Conservation (phyloP, 2,888 invertebrate genomes). For the Diachrysia chrysitis region DNA sequence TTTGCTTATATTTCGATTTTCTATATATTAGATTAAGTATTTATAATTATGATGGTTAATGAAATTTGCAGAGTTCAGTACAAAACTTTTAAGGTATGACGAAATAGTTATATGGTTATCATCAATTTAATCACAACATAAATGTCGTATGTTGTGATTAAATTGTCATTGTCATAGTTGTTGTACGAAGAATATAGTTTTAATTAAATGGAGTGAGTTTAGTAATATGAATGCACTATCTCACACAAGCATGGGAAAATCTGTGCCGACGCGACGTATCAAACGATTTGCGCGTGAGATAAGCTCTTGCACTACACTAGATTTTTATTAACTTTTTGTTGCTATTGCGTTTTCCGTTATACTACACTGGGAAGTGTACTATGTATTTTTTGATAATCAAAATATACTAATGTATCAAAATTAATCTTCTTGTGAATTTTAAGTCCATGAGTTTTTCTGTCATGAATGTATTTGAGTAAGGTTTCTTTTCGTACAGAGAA, state of each 20-base stretch:
- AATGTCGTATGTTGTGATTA: no score
- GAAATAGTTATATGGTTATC: slow-evolving; percentile 20
- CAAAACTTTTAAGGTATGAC: slow-evolving; percentile 31
- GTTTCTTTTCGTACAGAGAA: no score
- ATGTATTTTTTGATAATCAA: background rate
- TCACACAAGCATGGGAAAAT: slow-evolving; percentile 52
- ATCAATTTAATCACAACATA: no score
- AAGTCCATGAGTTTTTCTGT: no score
- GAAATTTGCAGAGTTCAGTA: slow-evolving; percentile 8
- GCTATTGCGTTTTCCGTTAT: slow-evolving; percentile 43
- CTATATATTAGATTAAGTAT: slow-evolving; percentile 47
- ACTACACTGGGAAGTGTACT: slow-evolving; percentile 41
- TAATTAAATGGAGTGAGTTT: slow-evolving; percentile 43
- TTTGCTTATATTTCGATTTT: slow-evolving; percentile 20
- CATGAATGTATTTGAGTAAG: no score
- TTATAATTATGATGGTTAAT: slow-evolving; percentile 31
- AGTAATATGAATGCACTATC: slow-evolving; percentile 30
- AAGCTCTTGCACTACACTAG: slow-evolving; percentile 30
- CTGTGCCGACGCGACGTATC: slow-evolving; percentile 29
- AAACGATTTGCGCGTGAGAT: slow-evolving; percentile 50
- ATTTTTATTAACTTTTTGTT: slow-evolving; percentile 45
- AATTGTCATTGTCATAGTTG: no score
- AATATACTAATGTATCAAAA: background rate
- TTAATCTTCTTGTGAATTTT: no score
- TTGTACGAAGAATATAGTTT: slow-evolving; percentile 16